Evolutionary conservation across 2,888 invertebrate genomes (phyloP), one percentile per base, ranked within the genome.

Genomic region (Nasonia oneida): DNA sequence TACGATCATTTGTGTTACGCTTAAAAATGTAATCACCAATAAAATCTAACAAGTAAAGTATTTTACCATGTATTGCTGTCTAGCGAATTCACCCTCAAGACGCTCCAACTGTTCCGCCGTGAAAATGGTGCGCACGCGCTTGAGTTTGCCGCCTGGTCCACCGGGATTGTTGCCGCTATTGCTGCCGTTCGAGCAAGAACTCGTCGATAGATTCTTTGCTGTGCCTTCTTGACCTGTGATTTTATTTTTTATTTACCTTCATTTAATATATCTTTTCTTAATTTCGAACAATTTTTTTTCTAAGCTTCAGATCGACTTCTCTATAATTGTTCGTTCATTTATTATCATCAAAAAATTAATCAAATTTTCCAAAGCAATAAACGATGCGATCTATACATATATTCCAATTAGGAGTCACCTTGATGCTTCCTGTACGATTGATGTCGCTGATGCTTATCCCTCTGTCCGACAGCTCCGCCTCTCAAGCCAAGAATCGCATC

Each of bases 61-160:
- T 83, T n/a, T 57, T 39, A 84, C 99, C 99, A 99, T 99, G 94
- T 99, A 99, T 93, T 99, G 99, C 91, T 99, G 99, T 64, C 98
- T 94, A 90, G 98, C 98, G 91, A 99, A 99, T 94, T 99, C 99
- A 0, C 97, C 97, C 92, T 99, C 99, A 82, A 99, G 94, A 89
- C 98, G 94, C 93, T 99, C 99, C 89, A 99, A 94, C 93, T 99
- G 99, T 90, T 99, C 99, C 0, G 98, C 98, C 0, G 99, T 99
- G 94, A 99, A 99, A 90, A 99, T 99, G 0, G 99, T 99, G 39
- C 99, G 95, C 64, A 99, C 98, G 88, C 99, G 94, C 94, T 99
- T 99, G 90, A 92, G 89, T 88, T 97, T 97, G 90, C 96, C 96
- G 78, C 78, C 71, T 33, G 77, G 53, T 2, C 85, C 81, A n/a